Base-by-base conservation (phyloP, 2,113 vertebrate species). In the Microcebus ravelobensis region DNA sequence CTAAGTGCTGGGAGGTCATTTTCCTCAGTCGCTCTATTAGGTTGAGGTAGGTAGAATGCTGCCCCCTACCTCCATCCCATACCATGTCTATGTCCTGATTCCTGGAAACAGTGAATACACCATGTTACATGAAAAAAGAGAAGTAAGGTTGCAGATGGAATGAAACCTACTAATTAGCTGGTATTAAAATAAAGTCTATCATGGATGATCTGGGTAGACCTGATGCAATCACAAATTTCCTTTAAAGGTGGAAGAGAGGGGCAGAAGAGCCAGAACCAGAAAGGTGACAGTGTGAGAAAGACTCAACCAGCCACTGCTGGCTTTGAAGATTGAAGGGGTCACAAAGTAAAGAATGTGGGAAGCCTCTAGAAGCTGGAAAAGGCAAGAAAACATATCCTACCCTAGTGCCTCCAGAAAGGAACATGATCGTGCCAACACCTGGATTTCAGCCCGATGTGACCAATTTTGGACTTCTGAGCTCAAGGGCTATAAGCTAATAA, bases 291-390 rank as follows among this genome's bases (percentile, higher is more conserved):
- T 18, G 3, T 45, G n/a, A 68, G 36, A n/a, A 74, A 76, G 15
- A 81, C 9, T 25, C 5, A 8, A 5, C 0, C 5, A 63, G 36
- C 27, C 12, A 21, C 3, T 8, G 7, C 9, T n/a, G 59, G 36
- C 42, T 70, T 68, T 48, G 57, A 81, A 77, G 61, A 48, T 5
- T 0, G 0, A 91, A 70, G 31, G 21, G 6, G 1, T 27, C n/a
- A 31, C 5, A 6, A 27, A 17, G 13, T 25, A 70, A 79, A 13
- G 12, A 59, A 55, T 9, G 6, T 5, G 31, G 34, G 27, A 81
- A 77, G 36, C 36, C 15, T 80, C 23, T 4, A 87, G 77, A 87
- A 79, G 12, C 31, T 31, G 31, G 36, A 29, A 15, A 23, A 95
- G 20, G 3, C 13, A 25, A 93, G n/a, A 50, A 45, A 48, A 57